Conservation (phyloP, 1,140 invertebrate species). For the Physella acuta region DNA sequence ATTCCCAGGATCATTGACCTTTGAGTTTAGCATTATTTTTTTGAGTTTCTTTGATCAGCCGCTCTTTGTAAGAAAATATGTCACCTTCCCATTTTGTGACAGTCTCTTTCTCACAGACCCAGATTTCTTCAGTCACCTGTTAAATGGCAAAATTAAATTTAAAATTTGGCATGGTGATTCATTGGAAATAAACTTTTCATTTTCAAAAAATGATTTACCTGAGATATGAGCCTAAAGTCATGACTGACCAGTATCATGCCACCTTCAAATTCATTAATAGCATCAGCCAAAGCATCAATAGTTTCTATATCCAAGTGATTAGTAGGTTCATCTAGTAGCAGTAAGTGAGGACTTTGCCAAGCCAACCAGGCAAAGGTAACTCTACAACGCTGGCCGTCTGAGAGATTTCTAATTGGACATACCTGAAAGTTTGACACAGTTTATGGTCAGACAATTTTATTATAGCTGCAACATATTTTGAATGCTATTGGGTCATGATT, state of each 20-base stretch:
- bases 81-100: slow-evolving; percentile 96
- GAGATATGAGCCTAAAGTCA: slow-evolving; percentile 97
- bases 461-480: not conserved
- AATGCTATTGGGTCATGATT: slow-evolving; percentile 6
- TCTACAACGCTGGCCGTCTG: slow-evolving; percentile 96
- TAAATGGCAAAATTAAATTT: slow-evolving; percentile 42
- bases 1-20: too few species aligned
- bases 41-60: slow-evolving; percentile 79
- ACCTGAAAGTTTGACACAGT: slow-evolving; percentile 59
- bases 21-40: slow-evolving; percentile 43
- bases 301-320: slow-evolving; percentile 99
- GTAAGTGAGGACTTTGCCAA: slow-evolving; percentile 90
- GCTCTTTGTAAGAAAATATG: slow-evolving; percentile 94
- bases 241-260: slow-evolving; percentile 97
- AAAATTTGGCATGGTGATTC: not conserved
- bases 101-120: slow-evolving; percentile 95
- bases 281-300: slow-evolving; percentile 96
- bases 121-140: slow-evolving; percentile 97
- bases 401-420: slow-evolving; percentile 95
- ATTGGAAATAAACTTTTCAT: not conserved
- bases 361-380: slow-evolving; percentile 98
- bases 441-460: slow-evolving; percentile 1
- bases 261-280: slow-evolving; percentile 96
- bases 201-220: slow-evolving; percentile 67
- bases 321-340: slow-evolving; percentile 95